These are phyloP conservation scores for Drosophila niveifrons DNA, from an alignment of 2,888 invertebrate genomes.

Conservation along the genomic window DNA sequence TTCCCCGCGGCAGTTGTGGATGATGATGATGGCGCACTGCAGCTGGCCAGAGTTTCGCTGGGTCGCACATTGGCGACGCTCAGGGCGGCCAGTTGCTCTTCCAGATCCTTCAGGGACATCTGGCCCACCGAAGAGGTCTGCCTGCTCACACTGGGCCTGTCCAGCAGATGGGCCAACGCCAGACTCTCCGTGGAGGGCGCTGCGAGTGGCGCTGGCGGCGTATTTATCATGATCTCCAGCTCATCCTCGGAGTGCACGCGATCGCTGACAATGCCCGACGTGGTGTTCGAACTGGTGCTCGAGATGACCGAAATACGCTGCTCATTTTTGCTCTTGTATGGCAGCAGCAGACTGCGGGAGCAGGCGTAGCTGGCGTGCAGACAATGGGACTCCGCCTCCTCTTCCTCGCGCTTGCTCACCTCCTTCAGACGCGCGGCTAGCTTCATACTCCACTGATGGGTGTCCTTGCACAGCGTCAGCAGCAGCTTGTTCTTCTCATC, in stretches of 20 bases:
- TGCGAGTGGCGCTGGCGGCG: constrained; percentile 89
- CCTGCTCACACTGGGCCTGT: constrained; percentile 87
- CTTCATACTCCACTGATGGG: constrained; percentile 98
- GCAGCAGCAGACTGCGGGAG: constrained; percentile 88
- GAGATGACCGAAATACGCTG: constrained; percentile 96
- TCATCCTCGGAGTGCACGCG: constrained; percentile 97
- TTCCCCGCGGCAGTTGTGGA: background rate
- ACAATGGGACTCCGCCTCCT: constrained; percentile 92
- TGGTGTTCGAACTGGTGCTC: constrained; percentile 97
- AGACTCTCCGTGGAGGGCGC: constrained; percentile 95
- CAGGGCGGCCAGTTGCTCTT: constrained; percentile 85
- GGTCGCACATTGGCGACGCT: constrained; percentile 71
- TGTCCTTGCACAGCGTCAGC: constrained; percentile 94
- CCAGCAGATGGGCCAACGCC: constrained; percentile 91
- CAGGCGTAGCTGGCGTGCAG: constrained; percentile 91
- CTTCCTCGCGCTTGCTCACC: constrained; percentile 93
- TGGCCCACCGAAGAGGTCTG: constrained; percentile 87
- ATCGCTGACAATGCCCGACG: constrained; percentile 98
- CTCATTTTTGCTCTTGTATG: constrained; percentile 90
- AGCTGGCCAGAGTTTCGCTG: constrained; percentile 64
- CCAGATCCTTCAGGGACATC: constrained; percentile 85
- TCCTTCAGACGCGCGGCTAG: constrained; percentile 94
- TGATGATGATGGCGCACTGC: constrained; percentile 16
- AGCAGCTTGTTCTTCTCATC: constrained; percentile 98
- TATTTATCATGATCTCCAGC: constrained; percentile 94